Evolutionary conservation across 30 jellyfish, hydroid and myxozoan species (phyloP), one percentile per base, ranked within the genome.

Genomic region (Pseudorhiza aurosa): DNA sequence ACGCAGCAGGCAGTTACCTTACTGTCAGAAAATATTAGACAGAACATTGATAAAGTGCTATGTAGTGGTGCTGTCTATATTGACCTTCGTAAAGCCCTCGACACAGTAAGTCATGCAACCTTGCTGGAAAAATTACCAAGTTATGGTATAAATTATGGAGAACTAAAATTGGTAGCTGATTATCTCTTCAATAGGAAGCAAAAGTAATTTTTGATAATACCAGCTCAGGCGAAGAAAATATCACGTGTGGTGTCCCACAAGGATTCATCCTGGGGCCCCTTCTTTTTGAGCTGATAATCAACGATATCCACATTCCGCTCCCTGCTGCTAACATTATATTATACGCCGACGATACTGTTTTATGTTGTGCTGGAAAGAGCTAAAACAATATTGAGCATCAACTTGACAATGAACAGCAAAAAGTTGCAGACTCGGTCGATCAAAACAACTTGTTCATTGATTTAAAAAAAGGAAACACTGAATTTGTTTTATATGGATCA

Each of bases 1-100:
- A 82, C 87, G 37, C 80, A 75, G 26, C 75, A 82, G 50, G 94
- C 89, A 24, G 94, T 82, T 50, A 69, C 94, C 71, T 28, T 45
- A 43, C 33, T 68, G 24, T 35, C 94, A 21, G 81, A 69, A 26
- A 36, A 82, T 39, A 33, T 68, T 57, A 32, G 94, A 55, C 82
- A 83, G 68, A 83, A 44, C 89, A 83, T 83, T 62, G 95, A 58
- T 42, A 83, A 83, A 82, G 87, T 77, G 25, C 75, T 43, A 26
- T 57, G 53, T 58, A 83, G 68, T 59, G 89, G 95, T 70, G 90
- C 84, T 62, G 72, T 83, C 70, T 71, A 65, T 43, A 72, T 83
- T 32, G 89, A 63, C 58, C 82, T 70, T 42, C 62, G 91, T 35
- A 80, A 80, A 31, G 76, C 83, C 46, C 65, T 60, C 76, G 76